Evolutionary conservation across 1,140 invertebrate genomes (phyloP), one percentile per base, ranked within the genome.

Genomic region (Holcopasites calliopsidis): DNA sequence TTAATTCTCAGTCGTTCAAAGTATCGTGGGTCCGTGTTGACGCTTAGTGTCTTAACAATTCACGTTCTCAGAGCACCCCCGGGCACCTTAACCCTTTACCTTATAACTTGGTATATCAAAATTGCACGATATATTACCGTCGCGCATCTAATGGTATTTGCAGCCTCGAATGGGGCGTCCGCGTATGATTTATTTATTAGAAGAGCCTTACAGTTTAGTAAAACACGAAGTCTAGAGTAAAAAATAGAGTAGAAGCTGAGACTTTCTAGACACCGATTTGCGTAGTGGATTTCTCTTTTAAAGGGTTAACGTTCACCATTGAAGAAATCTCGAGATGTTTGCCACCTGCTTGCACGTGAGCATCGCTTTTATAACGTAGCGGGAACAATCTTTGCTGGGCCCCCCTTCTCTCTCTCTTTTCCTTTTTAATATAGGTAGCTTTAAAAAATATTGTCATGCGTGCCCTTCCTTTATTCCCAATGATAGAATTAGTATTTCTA

Each of bases 211-310:
- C 31, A 64, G 26, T 58, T 66, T 76, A 81, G 38, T 82, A 38
- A 82, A 77, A 81, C 40, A 35, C 54, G 74, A 52, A 72, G 61
- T 72, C 57, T 82, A 82, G 42, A 81, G 61, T 82, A 82, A 81
- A 82, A 82, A 82, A 82, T 77, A 81, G 73, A 75, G 40, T 75
- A 75, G 79, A 77, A 81, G 80, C 79, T 77, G 74, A 82, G 62
- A 81, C 44, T 82, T 82, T 81, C 80, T 82, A 82, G 74, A 82
- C 80, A 81, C 21, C 68, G 62, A 82, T 44, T 78, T 69, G 80
- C 64, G 66, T 82, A 70, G n/a, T 65, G 40, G 64, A 76, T 75
- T 76, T 70, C 52, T 60, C 31, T 61, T 79, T 71, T 79, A 70
- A 55, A 78, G 65, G 77, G 71, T 82, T 78, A 78, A 83, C 54